Evolutionary conservation across 2,888 invertebrate genomes (phyloP), one percentile per base, ranked within the genome.

Genomic region (Thymelicus sylvestris): DNA sequence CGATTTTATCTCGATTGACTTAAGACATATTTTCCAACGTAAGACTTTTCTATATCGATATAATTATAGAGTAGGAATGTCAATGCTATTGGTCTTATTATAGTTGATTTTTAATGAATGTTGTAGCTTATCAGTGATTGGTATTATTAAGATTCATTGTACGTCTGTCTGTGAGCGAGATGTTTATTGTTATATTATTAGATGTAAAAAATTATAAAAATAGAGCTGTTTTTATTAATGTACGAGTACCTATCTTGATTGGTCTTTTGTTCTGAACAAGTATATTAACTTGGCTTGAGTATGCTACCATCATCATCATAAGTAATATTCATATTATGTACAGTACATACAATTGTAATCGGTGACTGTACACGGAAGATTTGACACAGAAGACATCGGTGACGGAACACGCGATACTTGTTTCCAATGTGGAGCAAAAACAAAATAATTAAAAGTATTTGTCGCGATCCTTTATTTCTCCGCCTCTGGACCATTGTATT

Each of bases 21-120:
- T 73, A 73, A 67, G 47, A 59, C 39, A 8, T 39, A 59, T 44
- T 52, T 15, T 66, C 59, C 13, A 55, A 19, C 8, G 67, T 48
- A 10, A 57, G 48, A 24, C 68, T 61, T 39, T 72, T 71, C 68
- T 72, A 59, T 71, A 71, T 76, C 71, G 73, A 73, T 75, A 72
- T 75, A 74, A 75, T 75, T 76, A 76, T 72, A 67, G 61, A 68
- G 72, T 70, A 74, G 75, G 71, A 67, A 74, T 75, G 74, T 74
- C 73, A 73, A 59, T 4, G 39, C 31, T 12, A 44, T 44, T 44
- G 44, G 44, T 66, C 47, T 66, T 60, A 48, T 66, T 66, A 61
- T 67, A 61, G 50, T 61, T 67, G 67, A 67, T 67, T 60, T 67
- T 61, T 67, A 67, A 67, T 61, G 61, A 61, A 61, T 47, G 52